Conservation (phyloP, 2,113 vertebrate genomes). For the Bothrops jararaca region DNA sequence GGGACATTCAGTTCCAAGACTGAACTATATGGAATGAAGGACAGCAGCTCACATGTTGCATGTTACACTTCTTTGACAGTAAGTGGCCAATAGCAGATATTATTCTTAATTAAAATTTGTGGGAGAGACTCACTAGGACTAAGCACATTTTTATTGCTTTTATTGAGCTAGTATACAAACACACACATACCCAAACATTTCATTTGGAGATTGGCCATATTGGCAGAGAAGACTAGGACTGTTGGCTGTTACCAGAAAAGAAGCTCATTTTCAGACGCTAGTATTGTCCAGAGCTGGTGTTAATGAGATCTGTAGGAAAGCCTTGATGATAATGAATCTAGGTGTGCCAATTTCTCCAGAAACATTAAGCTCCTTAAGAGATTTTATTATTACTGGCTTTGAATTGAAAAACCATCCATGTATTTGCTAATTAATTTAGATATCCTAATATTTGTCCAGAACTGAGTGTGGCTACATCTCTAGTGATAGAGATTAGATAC, state of each 20-base stretch:
- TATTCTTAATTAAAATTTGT: neutral
- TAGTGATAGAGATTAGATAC: slow-evolving; percentile 26
- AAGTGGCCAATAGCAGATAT: neutral
- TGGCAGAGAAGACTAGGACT: slow-evolving; percentile 23
- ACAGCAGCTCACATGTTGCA: fast-evolving
- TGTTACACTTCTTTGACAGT: fast-evolving
- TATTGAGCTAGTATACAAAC: slow-evolving; percentile 10
- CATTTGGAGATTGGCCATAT: neutral
- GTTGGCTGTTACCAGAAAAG: slow-evolving; percentile 7
- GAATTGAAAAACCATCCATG: neutral
- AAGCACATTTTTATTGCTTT: slow-evolving; percentile 10
- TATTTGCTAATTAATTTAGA: slow-evolving; percentile 47
- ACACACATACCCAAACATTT: neutral
- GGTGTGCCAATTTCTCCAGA: neutral
- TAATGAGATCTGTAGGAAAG: slow-evolving; percentile 12
- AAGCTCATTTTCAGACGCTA: slow-evolving; percentile 29
- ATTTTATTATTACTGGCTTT: slow-evolving; percentile 1
- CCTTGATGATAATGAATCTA: neutral
- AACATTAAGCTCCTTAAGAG: neutral
- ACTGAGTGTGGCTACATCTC: slow-evolving; percentile 47
- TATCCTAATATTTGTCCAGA: slow-evolving; percentile 43
- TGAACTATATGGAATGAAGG: slow-evolving; percentile 15
- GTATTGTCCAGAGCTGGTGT: slow-evolving; percentile 6
- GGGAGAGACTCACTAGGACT: slow-evolving; percentile 21
- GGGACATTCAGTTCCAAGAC: neutral